Base-by-base conservation (phyloP, 1,140 invertebrate genomes). In the Pissodes strobi region DNA sequence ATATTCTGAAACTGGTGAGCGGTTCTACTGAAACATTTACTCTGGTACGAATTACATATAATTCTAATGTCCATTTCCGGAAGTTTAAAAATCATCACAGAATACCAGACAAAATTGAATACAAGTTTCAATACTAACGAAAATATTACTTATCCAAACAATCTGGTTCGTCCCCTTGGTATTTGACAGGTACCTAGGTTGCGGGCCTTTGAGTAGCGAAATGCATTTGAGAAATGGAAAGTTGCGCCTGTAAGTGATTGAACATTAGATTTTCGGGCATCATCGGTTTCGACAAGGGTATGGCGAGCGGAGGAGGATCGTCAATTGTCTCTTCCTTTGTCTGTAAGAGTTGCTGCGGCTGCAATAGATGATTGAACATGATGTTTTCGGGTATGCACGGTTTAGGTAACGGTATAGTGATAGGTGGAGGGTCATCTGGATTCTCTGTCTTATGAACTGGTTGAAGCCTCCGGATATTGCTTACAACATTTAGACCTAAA, bases 381-480 rank as follows among this genome's bases (percentile, higher is more conserved):
- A 71, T 15, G 45, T 59, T 68, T 13, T 72, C 69, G 9, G 74
- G 72, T 37, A 75, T 60, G 13, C 68, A 62, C 8, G 74, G 73
- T 63, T 72, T 69, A 13, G 74, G 74, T 22, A 76, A 39, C 1
- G 72, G 70, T 58, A 76, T 74, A 8, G 73, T 75, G 9, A 75
- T 74, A 0, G 73, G 74, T 15, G 73, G 73, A 6, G 69, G 69
- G 46, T 74, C 72, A 38, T 72, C 69, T 2, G 69, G 57, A 55
- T 76, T 68, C 57, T 70, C 66, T 8, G 51, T 66, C 64, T 72
- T 74, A 39, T 70, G 61, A 2, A 74, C 55, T n/a, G 72, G 74
- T 48, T 75, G 69, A 22, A 76, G 53, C 19, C 75, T 61, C 55
- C 75, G 45, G n/a, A 76, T 75, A 46, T 76, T 75, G 60, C 74